phyloP scores from a whole-genome alignment of 2,797 vertebrate species.

The Oryzias dopingdopingensis region DNA sequence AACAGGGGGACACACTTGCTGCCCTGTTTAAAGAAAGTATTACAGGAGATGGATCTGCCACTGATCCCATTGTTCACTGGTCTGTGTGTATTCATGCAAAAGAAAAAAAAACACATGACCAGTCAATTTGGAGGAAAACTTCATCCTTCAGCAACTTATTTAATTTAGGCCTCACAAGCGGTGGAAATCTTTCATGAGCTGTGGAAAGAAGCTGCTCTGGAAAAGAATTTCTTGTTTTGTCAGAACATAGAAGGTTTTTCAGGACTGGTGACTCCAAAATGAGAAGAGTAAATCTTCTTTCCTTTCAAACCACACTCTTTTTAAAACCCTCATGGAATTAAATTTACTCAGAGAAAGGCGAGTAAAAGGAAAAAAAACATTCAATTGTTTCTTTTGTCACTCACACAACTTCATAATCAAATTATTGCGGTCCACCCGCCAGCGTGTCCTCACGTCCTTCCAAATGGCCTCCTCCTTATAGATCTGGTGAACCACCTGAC shows the following conservation, averaged over 20 bases:
- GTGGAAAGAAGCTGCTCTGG: conserved; percentile 40
- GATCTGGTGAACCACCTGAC: conserved; percentile 75
- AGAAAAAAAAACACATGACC: conserved; percentile 48
- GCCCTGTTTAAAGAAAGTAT: conserved; percentile 74
- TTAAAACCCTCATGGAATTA: conserved; percentile 61
- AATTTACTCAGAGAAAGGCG: conserved; percentile 71
- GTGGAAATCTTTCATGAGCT: conserved; percentile 30
- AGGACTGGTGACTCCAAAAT: conserved; percentile 65
- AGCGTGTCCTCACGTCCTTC: conserved; percentile 64
- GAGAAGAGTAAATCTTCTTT: conserved; percentile 75
- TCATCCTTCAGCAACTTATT: conserved; percentile 43
- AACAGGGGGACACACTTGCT: conserved; percentile 76
- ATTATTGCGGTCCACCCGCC: conserved; percentile 78
- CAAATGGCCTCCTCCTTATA: conserved; percentile 64
- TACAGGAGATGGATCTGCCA: conserved; percentile 75
- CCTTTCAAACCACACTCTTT: conserved; percentile 63
- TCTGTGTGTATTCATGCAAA: conserved; percentile 67
- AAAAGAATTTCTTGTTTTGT: conserved; percentile 52
- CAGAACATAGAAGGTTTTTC: conserved; percentile 55
- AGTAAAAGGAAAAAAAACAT: conserved; percentile 70
- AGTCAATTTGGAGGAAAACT: conserved; percentile 38
- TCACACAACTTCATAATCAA: conserved; percentile 79
- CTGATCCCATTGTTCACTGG: conserved; percentile 72
- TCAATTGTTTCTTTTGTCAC: conserved; percentile 78
- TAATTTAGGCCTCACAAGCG: conserved; percentile 55